Percentiles rank a stretch among this genome's conserved stretches.
phyloP scores from a whole-genome alignment of 2,113 vertebrate genomes.

The Perca schrenkii region DNA sequence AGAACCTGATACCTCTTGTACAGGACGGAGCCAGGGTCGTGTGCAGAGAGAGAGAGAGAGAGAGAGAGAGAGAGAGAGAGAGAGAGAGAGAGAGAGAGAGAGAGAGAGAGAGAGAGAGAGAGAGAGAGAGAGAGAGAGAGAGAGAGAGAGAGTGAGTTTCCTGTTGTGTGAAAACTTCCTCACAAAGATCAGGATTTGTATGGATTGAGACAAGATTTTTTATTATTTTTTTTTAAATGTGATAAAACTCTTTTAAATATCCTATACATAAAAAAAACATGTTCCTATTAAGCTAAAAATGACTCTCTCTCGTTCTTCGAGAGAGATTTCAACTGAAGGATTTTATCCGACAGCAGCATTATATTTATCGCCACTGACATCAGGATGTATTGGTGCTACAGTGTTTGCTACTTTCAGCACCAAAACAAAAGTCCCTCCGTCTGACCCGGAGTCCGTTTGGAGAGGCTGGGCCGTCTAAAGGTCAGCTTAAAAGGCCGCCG shows the following conservation, averaged over 20 bases:
- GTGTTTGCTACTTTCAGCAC: background rate
- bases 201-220: background rate
- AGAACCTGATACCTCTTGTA: constrained; percentile 66
- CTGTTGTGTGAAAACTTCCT: background rate
- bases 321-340: background rate
- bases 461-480: constrained; percentile 52
- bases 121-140: background rate
- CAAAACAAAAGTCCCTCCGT: constrained; percentile 3
- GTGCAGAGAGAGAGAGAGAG: accelerated
- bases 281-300: no score
- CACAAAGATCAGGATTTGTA: background rate
- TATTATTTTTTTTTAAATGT: background rate
- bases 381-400: background rate
- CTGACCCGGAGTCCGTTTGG: constrained; percentile 9
- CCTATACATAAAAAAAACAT: no score
- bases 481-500: constrained; percentile 66
- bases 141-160: background rate
- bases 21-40: constrained; percentile 23
- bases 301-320: background rate
- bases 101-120: accelerated
- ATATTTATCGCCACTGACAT: background rate
- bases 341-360: background rate
- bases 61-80: background rate
- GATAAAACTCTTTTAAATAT: background rate
- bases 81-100: background rate